phyloP scores from a whole-genome alignment of 2,797 vertebrate genomes.

The Chelmon rostratus region DNA sequence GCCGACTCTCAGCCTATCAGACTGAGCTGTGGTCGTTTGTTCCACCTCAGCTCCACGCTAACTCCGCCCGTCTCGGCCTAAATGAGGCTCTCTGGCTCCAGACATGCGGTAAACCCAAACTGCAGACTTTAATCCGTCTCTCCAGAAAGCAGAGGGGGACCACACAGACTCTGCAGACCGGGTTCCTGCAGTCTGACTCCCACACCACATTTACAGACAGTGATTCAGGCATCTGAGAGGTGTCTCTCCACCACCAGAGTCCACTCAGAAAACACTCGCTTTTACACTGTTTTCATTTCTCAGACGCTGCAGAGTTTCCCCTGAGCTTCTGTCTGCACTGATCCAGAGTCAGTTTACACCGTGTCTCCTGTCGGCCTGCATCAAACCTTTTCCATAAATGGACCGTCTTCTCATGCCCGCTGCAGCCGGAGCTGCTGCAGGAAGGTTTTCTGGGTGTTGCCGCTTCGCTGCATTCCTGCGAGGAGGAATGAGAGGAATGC shows the following conservation, averaged over 20 bases:
- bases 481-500: constrained; percentile 70
- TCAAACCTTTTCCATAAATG: constrained; percentile 41
- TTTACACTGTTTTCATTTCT: constrained; percentile 18
- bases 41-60: constrained; percentile 40
- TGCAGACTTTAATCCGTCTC: constrained; percentile 61
- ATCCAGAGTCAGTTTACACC: constrained; percentile 12
- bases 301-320: constrained; percentile 22
- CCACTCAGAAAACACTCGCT: constrained; percentile 23
- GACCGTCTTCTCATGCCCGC: constrained; percentile 18
- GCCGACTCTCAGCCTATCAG: constrained; percentile 13
- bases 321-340: background rate
- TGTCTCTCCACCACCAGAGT: constrained; percentile 46
- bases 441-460: constrained; percentile 57
- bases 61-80: constrained; percentile 62
- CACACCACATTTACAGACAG: constrained; percentile 59
- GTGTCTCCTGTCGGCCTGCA: constrained; percentile 28
- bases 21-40: constrained; percentile 23
- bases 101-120: constrained; percentile 68
- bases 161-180: constrained; percentile 56
- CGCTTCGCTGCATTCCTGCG: constrained; percentile 54
- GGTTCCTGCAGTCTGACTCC: constrained; percentile 58
- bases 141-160: constrained; percentile 60
- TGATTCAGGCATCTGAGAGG: constrained; percentile 67
- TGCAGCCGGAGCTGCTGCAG: constrained; percentile 9
- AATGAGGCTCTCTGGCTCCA: constrained; percentile 58